Base-by-base conservation (phyloP, 2,888 invertebrate genomes). In the Cyclophora punctaria region DNA sequence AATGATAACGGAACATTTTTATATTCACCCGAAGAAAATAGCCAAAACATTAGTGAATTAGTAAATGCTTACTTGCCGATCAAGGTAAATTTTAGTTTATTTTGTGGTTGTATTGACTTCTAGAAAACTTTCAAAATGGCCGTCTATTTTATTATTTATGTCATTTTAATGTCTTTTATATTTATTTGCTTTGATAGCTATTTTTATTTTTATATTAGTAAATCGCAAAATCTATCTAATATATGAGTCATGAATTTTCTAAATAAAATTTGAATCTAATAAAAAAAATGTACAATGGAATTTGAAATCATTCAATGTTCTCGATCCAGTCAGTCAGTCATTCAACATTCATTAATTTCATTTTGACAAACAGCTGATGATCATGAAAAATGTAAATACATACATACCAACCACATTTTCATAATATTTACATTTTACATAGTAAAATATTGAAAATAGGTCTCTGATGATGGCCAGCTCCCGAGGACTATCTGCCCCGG, bases 401-500 rank as follows among this genome's bases (percentile, higher is more conserved):
- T 20, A 20, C 1, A 2, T 20, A 20, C 6, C n/a, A 7, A 7
- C 7, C 5, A 45, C 20, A 49, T 40, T 2, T n/a, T 41, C 7
- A 40, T 41, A 35, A 34, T 7, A 35, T 7, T 33, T 34, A 34
- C 20, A 3, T 20, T 20, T 20, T 20, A 20, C 20, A n/a, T n/a
- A n/a, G n/a, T n/a, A n/a, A 40, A 34, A 43, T 46, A 6, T 4
- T 50, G 53, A 55, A 51, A 45, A 80, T 82, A 95, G 95, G 90
- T 94, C 35, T 80, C 83, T 48, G 90, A 93, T 73, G 93, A 94
- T 86, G 92, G 92, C 1, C 91, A 91, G 67, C 86, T 92, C 58
- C 94, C 94, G 2, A 89, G 91, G 48, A 92, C 92, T 33, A 92
- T 95, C 62, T 95, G 95, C 69, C 93, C 93, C 5, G 93, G 93